These are phyloP conservation scores for Sebastes itinus DNA, from an alignment of 2,797 vertebrate genomes.

Conservation along the genomic window DNA sequence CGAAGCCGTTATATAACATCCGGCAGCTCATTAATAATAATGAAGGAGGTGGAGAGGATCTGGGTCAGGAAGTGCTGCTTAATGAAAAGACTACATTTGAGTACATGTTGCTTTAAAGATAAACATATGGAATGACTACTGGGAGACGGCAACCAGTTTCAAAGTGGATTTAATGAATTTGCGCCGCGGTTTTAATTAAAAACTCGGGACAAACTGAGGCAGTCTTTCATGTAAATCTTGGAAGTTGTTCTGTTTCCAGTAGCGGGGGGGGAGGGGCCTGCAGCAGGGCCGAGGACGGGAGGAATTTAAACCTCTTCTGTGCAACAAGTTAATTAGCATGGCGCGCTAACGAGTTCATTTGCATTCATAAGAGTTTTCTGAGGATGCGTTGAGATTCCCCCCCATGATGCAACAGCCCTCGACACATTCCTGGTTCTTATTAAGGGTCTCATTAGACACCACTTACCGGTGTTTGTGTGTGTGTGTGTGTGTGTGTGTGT, in stretches of 20 bases:
- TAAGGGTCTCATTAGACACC: not conserved
- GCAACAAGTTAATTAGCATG: conserved; percentile 40
- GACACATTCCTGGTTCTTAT: not conserved
- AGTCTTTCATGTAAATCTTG: conserved; percentile 16
- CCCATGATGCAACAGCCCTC: not conserved
- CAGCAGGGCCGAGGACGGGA: not conserved
- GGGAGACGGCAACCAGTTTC: not conserved
- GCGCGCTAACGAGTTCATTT: conserved; percentile 21
- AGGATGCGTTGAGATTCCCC: not conserved
- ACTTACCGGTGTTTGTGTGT: not conserved
- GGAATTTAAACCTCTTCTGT: not conserved
- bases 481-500: not conserved
- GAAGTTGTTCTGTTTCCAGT: not conserved
- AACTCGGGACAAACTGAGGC: not conserved
- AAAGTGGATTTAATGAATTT: conserved; percentile 3
- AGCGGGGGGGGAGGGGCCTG: not conserved
- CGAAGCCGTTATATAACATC: conserved; percentile 14
- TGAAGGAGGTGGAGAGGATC: conserved; percentile 5
- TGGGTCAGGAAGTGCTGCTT: conserved; percentile 55
- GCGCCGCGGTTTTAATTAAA: conserved; percentile 11
- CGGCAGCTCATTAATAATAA: conserved; percentile 30
- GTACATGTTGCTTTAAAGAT: conserved; percentile 15
- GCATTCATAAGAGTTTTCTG: conserved; percentile 12
- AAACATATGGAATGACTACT: conserved; percentile 10
- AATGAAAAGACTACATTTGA: conserved; percentile 19